A percentile compares a stretch with the other conserved stretches of the same genome.
phyloP scores from a whole-genome alignment of 2,888 invertebrate genomes.

The Eumacrocentrus americanus region DNA sequence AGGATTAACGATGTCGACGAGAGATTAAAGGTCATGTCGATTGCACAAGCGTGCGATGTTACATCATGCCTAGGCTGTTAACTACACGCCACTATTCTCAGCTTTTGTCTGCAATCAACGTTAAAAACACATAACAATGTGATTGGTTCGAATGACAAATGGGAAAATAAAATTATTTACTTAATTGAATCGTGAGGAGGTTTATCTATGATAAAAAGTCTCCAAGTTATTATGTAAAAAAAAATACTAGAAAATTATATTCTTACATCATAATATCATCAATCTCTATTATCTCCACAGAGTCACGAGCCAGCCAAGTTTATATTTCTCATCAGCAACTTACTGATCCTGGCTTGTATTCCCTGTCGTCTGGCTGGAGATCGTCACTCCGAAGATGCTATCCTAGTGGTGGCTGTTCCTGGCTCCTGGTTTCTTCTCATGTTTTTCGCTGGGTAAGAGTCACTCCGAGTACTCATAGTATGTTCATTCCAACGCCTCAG shows the following conservation, averaged over 20 bases:
- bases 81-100: neutral
- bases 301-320: slow-evolving; percentile 93
- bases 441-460: slow-evolving; percentile 94
- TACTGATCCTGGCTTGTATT: slow-evolving; percentile 87
- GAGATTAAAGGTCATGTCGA: slow-evolving; percentile 27
- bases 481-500: neutral
- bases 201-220: too few relatives aligned
- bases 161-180: slow-evolving; percentile 9
- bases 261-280: too few relatives aligned
- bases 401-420: slow-evolving; percentile 90
- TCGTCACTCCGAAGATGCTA: slow-evolving; percentile 84
- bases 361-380: slow-evolving; percentile 81
- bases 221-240: too few relatives aligned
- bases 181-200: too few relatives aligned
- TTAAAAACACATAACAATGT: neutral
- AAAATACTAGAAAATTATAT: too few relatives aligned
- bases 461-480: neutral
- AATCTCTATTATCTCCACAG: slow-evolving; percentile 68
- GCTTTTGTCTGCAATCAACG: slow-evolving; percentile 1
- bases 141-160: neutral
- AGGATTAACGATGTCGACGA: slow-evolving; percentile 25
- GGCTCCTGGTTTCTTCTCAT: slow-evolving; percentile 97
- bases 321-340: slow-evolving; percentile 89
- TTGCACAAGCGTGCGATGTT: slow-evolving; percentile 21
- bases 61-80: slow-evolving; percentile 14